A percentile compares a stretch with the other conserved stretches of the same genome.
phyloP scores from a whole-genome alignment of 2,888 invertebrate genomes.

The Drosophila borborema region DNA sequence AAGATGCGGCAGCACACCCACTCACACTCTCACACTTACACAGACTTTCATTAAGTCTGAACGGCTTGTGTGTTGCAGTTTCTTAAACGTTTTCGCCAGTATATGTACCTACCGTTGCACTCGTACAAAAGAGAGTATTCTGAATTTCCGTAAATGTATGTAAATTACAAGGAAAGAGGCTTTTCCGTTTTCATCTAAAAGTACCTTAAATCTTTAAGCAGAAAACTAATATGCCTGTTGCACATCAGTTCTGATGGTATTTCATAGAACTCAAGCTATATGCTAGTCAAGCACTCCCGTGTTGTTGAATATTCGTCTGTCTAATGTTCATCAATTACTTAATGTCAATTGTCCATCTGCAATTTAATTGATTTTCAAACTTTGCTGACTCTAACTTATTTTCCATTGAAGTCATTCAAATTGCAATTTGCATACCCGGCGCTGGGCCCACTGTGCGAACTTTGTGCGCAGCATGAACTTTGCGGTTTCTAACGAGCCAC shows the following conservation, averaged over 20 bases:
- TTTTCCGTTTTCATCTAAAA: background rate
- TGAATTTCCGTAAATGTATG: background rate
- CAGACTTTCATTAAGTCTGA: conserved; percentile 8
- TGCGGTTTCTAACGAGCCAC: conserved; percentile 59
- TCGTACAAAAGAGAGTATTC: background rate
- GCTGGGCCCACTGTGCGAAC: conserved; percentile 28
- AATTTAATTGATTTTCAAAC: conserved; percentile 37
- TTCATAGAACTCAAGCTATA: background rate
- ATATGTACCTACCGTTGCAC: background rate
- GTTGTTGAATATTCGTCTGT: conserved; percentile 9
- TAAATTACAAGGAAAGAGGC: background rate
- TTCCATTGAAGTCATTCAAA: conserved; percentile 25
- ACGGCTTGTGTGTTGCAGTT: conserved; percentile 28
- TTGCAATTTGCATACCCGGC: conserved; percentile 41
- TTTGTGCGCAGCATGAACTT: conserved; percentile 48
- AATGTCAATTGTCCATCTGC: conserved; percentile 23
- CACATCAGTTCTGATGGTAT: background rate
- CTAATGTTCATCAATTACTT: conserved; percentile 32
- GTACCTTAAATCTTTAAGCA: background rate
- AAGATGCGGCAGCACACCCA: conserved; percentile 54
- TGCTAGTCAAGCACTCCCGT: background rate
- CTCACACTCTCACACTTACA: conserved; percentile 8
- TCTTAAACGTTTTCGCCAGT: conserved; percentile 37
- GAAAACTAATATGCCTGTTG: background rate
- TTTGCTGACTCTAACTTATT: conserved; percentile 8